A percentile compares a stretch with the other conserved stretches of the same genome.
Conservation (phyloP, 2,888 invertebrate genomes). For the Lordiphosa fenestrarum region DNA sequence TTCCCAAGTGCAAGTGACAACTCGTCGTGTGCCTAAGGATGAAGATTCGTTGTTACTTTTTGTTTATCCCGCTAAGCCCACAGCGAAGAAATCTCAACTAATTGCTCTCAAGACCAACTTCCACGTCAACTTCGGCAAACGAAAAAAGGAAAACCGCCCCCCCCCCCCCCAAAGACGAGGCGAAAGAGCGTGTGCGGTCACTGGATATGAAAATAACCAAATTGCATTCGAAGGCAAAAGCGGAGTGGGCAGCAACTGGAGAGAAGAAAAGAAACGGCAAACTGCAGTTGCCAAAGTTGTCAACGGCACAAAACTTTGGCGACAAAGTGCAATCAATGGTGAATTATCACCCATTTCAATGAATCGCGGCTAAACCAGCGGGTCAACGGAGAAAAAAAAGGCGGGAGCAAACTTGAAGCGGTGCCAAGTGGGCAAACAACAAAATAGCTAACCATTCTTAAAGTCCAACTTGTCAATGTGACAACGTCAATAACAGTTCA, state of each 20-base stretch:
- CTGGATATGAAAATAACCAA: conserved; percentile 51
- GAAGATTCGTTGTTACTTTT: conserved; percentile 24
- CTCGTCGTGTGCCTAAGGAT: conserved; percentile 10
- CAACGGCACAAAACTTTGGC: conserved; percentile 66
- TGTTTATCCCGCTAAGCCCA: conserved; percentile 10
- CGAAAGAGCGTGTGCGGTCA: conserved; percentile 17
- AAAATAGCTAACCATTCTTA: conserved; percentile 5
- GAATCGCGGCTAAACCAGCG: conserved; percentile 41
- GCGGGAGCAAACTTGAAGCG: conserved; percentile 25
- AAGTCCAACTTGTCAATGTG: too few relatives aligned
- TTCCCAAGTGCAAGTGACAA: conserved; percentile 69
- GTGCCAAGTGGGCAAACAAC: conserved; percentile 31
- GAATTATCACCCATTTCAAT: conserved; percentile 74
- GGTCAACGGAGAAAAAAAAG: too few relatives aligned
- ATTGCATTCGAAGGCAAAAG: conserved; percentile 35
- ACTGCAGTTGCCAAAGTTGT: conserved; percentile 68
- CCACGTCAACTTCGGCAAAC: conserved; percentile 15
- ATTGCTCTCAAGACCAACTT: conserved; percentile 50
- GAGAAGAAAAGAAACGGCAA: conserved; percentile 32
- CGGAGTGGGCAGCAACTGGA: conserved; percentile 5
- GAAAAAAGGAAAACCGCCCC: conserved; percentile 14
- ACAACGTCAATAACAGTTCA: too few relatives aligned
- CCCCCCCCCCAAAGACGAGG: conserved; percentile 5
- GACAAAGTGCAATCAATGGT: conserved; percentile 74
- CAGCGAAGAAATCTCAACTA: conserved; percentile 54